Conservation (phyloP, 2,797 vertebrate genomes). For the Acanthiza pusilla region DNA sequence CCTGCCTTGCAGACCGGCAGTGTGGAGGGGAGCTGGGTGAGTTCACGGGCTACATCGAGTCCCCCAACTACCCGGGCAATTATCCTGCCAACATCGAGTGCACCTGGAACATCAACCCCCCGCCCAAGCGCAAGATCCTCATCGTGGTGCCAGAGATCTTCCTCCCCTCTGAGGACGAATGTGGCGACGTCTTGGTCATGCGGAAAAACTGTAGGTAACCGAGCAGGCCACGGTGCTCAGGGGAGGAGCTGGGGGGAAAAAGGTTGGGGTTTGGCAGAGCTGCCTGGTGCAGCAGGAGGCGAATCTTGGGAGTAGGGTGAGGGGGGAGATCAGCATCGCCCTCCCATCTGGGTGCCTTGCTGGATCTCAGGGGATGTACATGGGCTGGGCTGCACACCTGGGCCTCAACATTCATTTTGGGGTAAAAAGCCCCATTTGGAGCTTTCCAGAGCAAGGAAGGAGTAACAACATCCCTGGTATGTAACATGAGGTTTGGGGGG, state of each 20-base stretch:
- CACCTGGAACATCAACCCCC: constrained; percentile 97
- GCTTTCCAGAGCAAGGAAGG: background rate
- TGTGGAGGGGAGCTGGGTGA: constrained; percentile 97
- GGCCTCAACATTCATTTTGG: background rate
- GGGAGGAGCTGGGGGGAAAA: background rate
- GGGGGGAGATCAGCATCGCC: accelerated
- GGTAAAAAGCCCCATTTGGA: background rate
- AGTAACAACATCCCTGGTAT: background rate
- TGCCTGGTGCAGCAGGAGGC: background rate
- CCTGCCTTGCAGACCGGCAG: constrained; percentile 82
- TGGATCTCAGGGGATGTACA: background rate
- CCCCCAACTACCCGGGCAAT: constrained; percentile 97
- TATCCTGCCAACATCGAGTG: constrained; percentile 95
- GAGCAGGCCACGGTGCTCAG: background rate
- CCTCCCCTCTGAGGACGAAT: constrained; percentile 95
- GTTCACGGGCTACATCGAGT: constrained; percentile 97
- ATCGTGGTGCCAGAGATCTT: constrained; percentile 98
- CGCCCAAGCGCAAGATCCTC: constrained; percentile 96
- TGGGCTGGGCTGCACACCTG: background rate
- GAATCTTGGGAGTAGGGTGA: background rate
- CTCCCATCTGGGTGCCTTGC: accelerated
- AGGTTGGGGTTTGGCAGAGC: background rate
- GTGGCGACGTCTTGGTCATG: constrained; percentile 97
- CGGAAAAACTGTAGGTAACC: constrained; percentile 96
- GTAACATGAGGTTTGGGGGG: background rate